These are phyloP conservation scores for Semibalanus balanoides DNA, from an alignment of 1,140 invertebrate genomes.

Conservation along the genomic window DNA sequence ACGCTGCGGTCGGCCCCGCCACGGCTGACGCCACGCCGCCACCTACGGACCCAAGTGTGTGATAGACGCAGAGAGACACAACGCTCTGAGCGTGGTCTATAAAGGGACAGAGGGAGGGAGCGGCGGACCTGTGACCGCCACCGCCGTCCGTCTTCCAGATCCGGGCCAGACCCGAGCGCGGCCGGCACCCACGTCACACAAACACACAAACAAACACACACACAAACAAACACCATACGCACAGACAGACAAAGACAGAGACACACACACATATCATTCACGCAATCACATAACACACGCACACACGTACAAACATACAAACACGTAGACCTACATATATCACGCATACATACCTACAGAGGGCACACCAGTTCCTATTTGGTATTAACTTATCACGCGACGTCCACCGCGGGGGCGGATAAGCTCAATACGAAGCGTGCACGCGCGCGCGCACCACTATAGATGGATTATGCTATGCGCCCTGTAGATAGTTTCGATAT, in stretches of 20 bases:
- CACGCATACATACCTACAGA: not conserved
- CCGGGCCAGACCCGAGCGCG: too few relatives aligned
- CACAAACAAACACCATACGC: too few relatives aligned
- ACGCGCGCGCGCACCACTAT: not conserved
- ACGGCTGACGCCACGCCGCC: too few relatives aligned
- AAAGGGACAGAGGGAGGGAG: not conserved
- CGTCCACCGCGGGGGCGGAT: not conserved
- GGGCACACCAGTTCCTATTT: slow-evolving; percentile 1
- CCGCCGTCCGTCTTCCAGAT: not conserved
- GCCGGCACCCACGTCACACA: not conserved
- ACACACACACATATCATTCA: too few relatives aligned
- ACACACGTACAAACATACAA: too few relatives aligned
- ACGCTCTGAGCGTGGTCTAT: not conserved
- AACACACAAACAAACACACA: too few relatives aligned
- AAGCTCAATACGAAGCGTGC: not conserved
- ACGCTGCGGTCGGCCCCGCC: too few relatives aligned
- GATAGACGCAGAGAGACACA: not conserved
- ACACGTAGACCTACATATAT: too few relatives aligned
- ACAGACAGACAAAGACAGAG: too few relatives aligned
- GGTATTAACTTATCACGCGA: not conserved
- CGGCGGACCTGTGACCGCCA: too few relatives aligned
- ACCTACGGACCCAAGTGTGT: not conserved
- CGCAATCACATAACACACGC: too few relatives aligned
- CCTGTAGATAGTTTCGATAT: not conserved
- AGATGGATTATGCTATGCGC: not conserved